These are phyloP conservation scores for Iphiclides podalirius DNA, from an alignment of 2,888 invertebrate species.

Conservation along the genomic window DNA sequence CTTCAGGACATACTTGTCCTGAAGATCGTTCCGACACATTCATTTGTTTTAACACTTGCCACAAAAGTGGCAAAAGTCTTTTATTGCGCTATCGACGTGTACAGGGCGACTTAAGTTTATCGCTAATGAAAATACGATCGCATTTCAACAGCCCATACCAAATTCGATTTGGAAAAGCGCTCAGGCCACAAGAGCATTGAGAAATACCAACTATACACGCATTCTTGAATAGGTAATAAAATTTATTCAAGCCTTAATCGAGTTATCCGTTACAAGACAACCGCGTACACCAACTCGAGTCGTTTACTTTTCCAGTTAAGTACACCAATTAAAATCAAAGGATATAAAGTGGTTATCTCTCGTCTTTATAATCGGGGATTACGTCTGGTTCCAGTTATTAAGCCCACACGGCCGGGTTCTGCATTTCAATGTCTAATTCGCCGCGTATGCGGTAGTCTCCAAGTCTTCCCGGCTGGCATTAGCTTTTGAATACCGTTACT, in stretches of 20 bases:
- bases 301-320: conserved; percentile 32
- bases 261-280: conserved; percentile 23
- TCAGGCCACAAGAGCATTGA: too few species aligned
- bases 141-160: too few species aligned
- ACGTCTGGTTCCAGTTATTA: conserved; percentile 32
- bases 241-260: conserved; percentile 24
- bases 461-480: conserved; percentile 10
- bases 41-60: too few species aligned
- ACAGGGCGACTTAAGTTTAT: too few species aligned
- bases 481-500: conserved; percentile 13
- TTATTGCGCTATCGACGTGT: too few species aligned
- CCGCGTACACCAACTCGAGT: conserved; percentile 22
- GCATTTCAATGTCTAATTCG: conserved; percentile 31
- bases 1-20: too few species aligned
- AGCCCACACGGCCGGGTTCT: conserved; percentile 27
- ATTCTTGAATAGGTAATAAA: too few species aligned
- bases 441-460: conserved; percentile 8
- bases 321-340: conserved; percentile 41
- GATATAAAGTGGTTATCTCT: conserved; percentile 43
- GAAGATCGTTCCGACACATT: too few species aligned
- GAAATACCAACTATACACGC: too few species aligned
- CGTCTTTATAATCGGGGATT: conserved; percentile 51
- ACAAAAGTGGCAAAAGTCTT: too few species aligned
- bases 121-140: too few species aligned
- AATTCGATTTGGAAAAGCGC: too few species aligned